Evolutionary conservation across 1,140 invertebrate genomes (phyloP), one percentile per base, ranked within the genome.

Genomic region (Ceratina calcarata): DNA sequence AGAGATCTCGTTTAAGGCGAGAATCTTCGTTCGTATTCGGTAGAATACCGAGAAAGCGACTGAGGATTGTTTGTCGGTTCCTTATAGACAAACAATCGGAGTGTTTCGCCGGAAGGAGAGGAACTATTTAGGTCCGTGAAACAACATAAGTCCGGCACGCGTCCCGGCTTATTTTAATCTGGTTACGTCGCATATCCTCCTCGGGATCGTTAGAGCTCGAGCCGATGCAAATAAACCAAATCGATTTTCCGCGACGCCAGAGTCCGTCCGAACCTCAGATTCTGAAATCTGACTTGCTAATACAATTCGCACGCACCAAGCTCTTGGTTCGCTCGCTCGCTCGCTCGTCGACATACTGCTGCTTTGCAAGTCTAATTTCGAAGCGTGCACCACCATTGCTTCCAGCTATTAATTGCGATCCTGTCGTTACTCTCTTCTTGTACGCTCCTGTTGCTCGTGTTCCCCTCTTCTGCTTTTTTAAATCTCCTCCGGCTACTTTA

Each of bases 311-410:
- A 72, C 68, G 76, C 76, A 78, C 76, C 58, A 20, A n/a, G 67
- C 18, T 16, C 24, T 24, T 22, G 37, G 64, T 62, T 27, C 24
- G n/a, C 22, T 4, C 45, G 55, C 32, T 37, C 32, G 32, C 37
- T 45, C 37, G 55, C 15, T n/a, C 13, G n/a, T 15, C 27, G 27
- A 65, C 74, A 70, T 51, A 58, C 58, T 64, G 32, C 18, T 18
- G 51, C 32, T 78, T 81, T 81, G 80, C 80, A 81, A 81, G 80
- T 81, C 66, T 78, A 78, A 81, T 81, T 64, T n/a, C 0, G 45
- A 77, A 64, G 53, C 65, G 57, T 45, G 60, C 76, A 81, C 67
- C 74, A 78, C 60, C 74, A 58, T 81, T 51, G 13, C 64, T 55
- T 27, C 76, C 68, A 49, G 10, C 76, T 20, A 81, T 76, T 62